Percentiles rank a stretch among this genome's conserved stretches.
These are phyloP conservation scores for Oncorhynchus gorbuscha DNA, from an alignment of 2,113 vertebrate genomes.

Conservation along the genomic window DNA sequence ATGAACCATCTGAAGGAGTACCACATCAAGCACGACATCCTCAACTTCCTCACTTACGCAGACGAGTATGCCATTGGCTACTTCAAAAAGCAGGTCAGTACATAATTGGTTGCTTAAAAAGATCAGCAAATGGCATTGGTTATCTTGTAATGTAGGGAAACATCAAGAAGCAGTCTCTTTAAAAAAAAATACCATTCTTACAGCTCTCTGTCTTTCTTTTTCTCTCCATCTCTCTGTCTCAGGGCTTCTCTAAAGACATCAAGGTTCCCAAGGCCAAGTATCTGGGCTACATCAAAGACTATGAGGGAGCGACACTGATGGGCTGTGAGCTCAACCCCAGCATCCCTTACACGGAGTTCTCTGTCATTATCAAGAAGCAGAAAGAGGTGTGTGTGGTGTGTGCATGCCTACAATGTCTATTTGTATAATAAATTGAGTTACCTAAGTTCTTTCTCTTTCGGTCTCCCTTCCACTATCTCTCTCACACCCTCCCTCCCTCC, in stretches of 20 bases:
- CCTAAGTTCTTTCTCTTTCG: background rate
- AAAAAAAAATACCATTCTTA: background rate
- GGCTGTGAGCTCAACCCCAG: conserved; percentile 96
- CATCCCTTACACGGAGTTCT: conserved; percentile 98
- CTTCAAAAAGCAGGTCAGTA: conserved; percentile 95
- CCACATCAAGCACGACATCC: conserved; percentile 96
- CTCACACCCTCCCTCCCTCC: background rate
- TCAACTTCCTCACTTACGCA: conserved; percentile 98
- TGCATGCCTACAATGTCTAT: background rate
- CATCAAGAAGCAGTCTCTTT: background rate
- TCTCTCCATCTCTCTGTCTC: conserved; percentile 18
- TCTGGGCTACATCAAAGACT: conserved; percentile 98
- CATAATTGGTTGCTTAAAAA: background rate
- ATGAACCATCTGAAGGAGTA: conserved; percentile 99
- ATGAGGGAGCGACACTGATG: conserved; percentile 98
- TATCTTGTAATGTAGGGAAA: background rate
- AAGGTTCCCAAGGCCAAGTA: conserved; percentile 97
- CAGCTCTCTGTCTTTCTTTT: background rate
- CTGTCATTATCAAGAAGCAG: conserved; percentile 98
- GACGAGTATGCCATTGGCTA: conserved; percentile 99
- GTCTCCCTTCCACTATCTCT: background rate
- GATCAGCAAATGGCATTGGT: background rate
- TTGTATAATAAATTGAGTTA: background rate
- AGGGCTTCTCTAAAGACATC: conserved; percentile 99
- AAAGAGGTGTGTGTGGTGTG: conserved; percentile 85